Conservation (phyloP, 2,113 vertebrate species). For the Odocoileus virginianus region DNA sequence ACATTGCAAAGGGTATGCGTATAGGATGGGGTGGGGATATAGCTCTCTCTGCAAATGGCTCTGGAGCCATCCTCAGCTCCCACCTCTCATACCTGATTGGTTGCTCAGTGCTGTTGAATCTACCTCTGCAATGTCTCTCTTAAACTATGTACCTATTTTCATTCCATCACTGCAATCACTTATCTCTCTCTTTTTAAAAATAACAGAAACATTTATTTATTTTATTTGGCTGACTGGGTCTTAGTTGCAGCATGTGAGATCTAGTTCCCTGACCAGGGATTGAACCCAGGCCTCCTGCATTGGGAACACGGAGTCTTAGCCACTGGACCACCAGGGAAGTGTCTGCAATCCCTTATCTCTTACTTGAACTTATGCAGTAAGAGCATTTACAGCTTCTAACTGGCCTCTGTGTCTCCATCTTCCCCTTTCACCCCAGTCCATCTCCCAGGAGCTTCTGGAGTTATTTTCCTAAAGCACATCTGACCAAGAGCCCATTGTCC, state of each 20-base stretch:
- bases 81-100: neutral
- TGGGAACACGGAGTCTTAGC: neutral
- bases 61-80: neutral
- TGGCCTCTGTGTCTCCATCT: neutral
- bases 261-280: neutral
- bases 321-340: neutral
- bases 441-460: neutral
- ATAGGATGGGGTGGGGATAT: neutral
- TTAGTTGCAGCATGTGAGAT: neutral
- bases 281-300: neutral
- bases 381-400: neutral
- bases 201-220: neutral
- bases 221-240: neutral
- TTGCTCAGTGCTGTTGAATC: neutral
- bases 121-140: neutral
- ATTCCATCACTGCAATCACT: neutral
- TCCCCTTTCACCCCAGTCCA: neutral
- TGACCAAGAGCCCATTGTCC: neutral
- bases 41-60: neutral
- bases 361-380: neutral
- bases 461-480: neutral
- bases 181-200: neutral
- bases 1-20: neutral
- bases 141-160: neutral
- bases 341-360: neutral